Evolutionary conservation across 2,113 vertebrate species (phyloP).

Genomic region (Manacus vitellinus): DNA sequence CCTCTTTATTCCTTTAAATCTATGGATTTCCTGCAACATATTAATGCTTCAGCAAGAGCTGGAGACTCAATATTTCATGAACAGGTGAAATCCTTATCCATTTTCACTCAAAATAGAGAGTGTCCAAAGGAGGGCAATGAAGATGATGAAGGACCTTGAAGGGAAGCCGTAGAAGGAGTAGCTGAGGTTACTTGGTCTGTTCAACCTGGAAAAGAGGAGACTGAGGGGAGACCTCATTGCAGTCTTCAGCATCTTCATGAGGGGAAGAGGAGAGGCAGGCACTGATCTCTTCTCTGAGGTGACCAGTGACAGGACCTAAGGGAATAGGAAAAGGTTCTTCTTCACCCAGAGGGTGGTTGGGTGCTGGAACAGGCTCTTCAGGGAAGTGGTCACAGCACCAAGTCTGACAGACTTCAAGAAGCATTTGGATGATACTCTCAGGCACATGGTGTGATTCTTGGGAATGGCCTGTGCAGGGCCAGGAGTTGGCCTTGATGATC

Average conservation of each 20-base stretch:
- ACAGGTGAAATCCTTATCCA: not conserved
- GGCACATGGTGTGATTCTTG: not conserved
- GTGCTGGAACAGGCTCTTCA: not conserved
- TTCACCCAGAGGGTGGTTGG: not conserved
- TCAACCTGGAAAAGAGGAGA: not conserved
- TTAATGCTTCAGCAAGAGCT: not conserved
- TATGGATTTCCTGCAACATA: not conserved
- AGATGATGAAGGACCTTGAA: not conserved
- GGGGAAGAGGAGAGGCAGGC: not conserved
- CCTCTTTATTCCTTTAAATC: not conserved
- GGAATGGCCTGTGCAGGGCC: not conserved
- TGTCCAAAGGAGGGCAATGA: not conserved
- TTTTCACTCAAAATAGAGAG: not conserved
- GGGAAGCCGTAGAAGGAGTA: not conserved
- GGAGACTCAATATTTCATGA: not conserved
- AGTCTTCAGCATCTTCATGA: not conserved
- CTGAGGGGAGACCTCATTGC: not conserved
- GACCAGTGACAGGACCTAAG: not conserved
- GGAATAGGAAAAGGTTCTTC: not conserved
- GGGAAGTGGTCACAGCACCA: not conserved
- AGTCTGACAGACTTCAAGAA: not conserved
- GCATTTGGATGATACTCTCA: not conserved
- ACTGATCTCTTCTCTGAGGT: not conserved
- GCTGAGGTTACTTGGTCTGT: not conserved
- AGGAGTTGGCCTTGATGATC: not conserved